Evolutionary conservation across 1,140 invertebrate genomes (phyloP).

Genomic region (Danaus melanippus): DNA sequence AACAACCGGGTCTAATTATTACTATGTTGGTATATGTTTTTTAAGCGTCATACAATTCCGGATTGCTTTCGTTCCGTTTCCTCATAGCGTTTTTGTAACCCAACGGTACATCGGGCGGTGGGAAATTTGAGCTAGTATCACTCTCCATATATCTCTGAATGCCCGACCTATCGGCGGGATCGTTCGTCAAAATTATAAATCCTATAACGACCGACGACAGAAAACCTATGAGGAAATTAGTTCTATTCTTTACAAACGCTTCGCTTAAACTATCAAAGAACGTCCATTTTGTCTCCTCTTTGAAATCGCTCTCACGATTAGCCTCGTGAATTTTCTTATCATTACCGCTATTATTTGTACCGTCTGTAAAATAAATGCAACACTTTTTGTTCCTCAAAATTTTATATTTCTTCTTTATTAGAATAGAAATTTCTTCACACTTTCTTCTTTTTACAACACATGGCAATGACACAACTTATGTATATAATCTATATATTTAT

Average conservation of each 20-base stretch:
- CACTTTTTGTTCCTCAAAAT: too few species aligned
- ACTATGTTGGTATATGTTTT: slow-evolving; percentile 10
- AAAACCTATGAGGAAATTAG: slow-evolving; percentile 41
- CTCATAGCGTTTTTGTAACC: slow-evolving; percentile 42
- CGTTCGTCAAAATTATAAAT: slow-evolving; percentile 13
- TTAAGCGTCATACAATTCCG: slow-evolving; percentile 52
- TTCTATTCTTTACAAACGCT: slow-evolving; percentile 34
- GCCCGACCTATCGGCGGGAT: slow-evolving; percentile 27
- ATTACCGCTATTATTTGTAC: slow-evolving; percentile 39
- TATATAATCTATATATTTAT: too few species aligned
- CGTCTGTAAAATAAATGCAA: slow-evolving; percentile 57
- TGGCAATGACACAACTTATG: too few species aligned
- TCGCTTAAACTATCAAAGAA: slow-evolving; percentile 46
- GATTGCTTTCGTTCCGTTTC: slow-evolving; percentile 38
- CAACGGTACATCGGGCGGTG: slow-evolving; percentile 32
- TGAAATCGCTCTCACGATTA: slow-evolving; percentile 41
- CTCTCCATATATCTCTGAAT: slow-evolving; percentile 23
- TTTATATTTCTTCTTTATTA: too few species aligned
- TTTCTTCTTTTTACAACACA: too few species aligned
- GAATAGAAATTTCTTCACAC: too few species aligned
- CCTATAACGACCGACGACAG: slow-evolving; percentile 24
- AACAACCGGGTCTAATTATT: background rate
- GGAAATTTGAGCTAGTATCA: slow-evolving; percentile 1
- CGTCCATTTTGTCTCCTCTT: slow-evolving; percentile 35
- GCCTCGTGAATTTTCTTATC: slow-evolving; percentile 39